Conservation (phyloP, 2,113 vertebrate species). For the Lepus timidus region DNA sequence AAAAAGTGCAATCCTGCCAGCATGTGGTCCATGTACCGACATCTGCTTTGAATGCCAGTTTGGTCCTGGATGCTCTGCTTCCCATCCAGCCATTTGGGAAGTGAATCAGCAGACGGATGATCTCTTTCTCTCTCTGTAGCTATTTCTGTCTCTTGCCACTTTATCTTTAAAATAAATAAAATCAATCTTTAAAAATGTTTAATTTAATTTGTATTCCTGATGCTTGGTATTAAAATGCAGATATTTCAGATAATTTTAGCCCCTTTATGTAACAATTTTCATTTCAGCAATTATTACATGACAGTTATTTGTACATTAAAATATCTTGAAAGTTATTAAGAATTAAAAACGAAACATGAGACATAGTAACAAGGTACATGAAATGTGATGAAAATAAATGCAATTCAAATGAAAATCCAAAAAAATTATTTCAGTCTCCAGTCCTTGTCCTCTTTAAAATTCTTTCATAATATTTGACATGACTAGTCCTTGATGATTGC, state of each 20-base stretch:
- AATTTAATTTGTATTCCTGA: neutral
- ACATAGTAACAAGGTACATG: neutral
- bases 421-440: neutral
- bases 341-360: neutral
- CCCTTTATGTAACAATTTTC: neutral
- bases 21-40: too few relatives aligned
- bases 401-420: conserved; percentile 43
- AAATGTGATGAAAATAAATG: conserved; percentile 36
- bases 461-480: neutral
- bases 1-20: too few relatives aligned
- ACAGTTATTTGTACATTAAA: neutral
- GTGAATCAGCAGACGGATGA: too few relatives aligned
- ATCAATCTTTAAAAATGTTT: too few relatives aligned
- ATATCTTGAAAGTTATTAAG: neutral
- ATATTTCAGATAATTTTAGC: neutral
- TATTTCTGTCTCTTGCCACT: too few relatives aligned
- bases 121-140: too few relatives aligned
- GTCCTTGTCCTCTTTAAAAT: neutral
- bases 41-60: too few relatives aligned
- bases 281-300: conserved; percentile 33
- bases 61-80: too few relatives aligned
- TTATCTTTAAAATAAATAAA: too few relatives aligned
- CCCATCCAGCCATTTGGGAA: too few relatives aligned
- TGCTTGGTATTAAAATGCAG: neutral
- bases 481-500: neutral